Percentiles rank a stretch among this genome's conserved stretches.
phyloP scores from a whole-genome alignment of 2,888 invertebrate species.

The Drosophila atroscutellata region DNA sequence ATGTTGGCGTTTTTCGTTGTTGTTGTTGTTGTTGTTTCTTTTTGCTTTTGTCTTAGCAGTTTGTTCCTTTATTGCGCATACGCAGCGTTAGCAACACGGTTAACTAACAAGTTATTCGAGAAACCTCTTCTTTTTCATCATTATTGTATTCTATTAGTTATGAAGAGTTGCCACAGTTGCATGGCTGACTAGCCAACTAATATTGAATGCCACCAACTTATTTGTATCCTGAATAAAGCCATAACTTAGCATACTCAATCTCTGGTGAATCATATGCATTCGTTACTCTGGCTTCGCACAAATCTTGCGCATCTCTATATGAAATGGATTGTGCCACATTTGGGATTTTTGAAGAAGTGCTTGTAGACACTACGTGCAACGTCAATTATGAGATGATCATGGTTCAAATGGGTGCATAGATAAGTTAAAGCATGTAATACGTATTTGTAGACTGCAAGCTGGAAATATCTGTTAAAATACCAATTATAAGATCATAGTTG shows the following conservation, averaged over 20 bases:
- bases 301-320: no score
- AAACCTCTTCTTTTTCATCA: no score
- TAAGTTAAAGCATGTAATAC: no score
- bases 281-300: background rate
- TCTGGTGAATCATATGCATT: background rate
- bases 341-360: background rate
- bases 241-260: background rate
- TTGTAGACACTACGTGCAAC: background rate
- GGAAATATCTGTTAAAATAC: background rate
- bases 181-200: background rate
- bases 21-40: conserved; percentile 5
- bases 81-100: conserved; percentile 39
- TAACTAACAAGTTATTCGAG: conserved; percentile 20
- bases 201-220: background rate
- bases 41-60: conserved; percentile 22
- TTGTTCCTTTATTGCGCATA: conserved; percentile 49
- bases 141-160: background rate
- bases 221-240: background rate
- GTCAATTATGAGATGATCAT: background rate
- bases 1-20: background rate
- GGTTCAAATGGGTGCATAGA: background rate
- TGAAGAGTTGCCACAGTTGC: background rate
- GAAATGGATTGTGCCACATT: background rate
- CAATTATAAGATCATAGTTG: conserved; percentile 10
- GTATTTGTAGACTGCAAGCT: background rate